A percentile compares a stretch with the other conserved stretches of the same genome.
Conservation (phyloP, 2,888 invertebrate genomes). For the Tortrix viridana region DNA sequence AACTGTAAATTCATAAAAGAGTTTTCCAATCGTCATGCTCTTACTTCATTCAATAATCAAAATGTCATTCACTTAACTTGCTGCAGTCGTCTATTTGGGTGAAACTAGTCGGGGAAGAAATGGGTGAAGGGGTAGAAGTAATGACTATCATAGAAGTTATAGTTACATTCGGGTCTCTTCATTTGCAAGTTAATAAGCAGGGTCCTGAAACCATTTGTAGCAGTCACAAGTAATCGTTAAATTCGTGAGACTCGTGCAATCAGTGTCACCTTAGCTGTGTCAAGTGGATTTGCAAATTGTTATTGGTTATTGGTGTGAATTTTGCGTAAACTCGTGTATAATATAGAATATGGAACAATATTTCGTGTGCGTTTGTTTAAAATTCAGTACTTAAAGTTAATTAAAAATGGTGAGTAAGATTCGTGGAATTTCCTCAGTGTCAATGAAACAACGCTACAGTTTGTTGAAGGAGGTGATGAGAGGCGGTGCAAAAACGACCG, state of each 20-base stretch:
- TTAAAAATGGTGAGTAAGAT: constrained; percentile 65
- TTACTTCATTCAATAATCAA: constrained; percentile 55
- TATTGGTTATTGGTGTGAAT: constrained; percentile 53
- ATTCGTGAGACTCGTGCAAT: constrained; percentile 72
- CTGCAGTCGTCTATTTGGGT: constrained; percentile 48
- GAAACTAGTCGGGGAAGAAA: constrained; percentile 24
- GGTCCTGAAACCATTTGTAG: constrained; percentile 46
- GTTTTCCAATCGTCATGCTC: constrained; percentile 72
- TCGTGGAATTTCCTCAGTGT: constrained; percentile 81
- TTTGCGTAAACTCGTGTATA: constrained; percentile 60
- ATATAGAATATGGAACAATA: constrained; percentile 50
- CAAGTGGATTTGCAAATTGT: constrained; percentile 59
- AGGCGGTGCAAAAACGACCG: constrained; percentile 81
- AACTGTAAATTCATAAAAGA: constrained; percentile 49
- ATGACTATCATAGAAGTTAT: constrained; percentile 44
- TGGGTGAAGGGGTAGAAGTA: constrained; percentile 31
- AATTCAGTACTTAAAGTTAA: constrained; percentile 39
- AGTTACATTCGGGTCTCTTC: constrained; percentile 46
- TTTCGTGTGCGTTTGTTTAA: constrained; percentile 54
- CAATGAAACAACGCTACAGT: constrained; percentile 70
- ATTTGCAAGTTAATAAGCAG: constrained; percentile 48
- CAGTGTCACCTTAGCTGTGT: constrained; percentile 68
- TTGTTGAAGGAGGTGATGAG: constrained; percentile 71
- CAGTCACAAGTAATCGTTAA: constrained; percentile 52
- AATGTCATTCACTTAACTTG: constrained; percentile 63